Percentiles rank a stretch among this genome's conserved stretches.
phyloP scores from a whole-genome alignment of 2,888 invertebrate genomes.

The Epinotia bilunana region DNA sequence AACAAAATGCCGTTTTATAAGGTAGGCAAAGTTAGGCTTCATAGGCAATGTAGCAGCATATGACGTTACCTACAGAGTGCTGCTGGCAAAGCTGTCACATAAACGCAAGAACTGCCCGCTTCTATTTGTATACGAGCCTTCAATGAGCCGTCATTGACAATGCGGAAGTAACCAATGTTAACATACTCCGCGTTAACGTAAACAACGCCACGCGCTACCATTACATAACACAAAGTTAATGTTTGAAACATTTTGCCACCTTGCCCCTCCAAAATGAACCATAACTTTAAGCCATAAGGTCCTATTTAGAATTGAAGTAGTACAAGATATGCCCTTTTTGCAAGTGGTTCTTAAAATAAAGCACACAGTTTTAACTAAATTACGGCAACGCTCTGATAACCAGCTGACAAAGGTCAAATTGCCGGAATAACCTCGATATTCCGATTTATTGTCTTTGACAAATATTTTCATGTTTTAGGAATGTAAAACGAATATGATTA shows the following conservation, averaged over 20 bases:
- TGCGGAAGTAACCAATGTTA: background rate
- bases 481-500: background rate
- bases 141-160: background rate
- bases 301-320: background rate
- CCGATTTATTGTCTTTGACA: conserved; percentile 14
- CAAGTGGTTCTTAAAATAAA: conserved; percentile 29
- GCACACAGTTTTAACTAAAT: conserved; percentile 39
- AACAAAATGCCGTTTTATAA: no score
- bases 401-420: conserved; percentile 33
- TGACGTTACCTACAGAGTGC: no score
- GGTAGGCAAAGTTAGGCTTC: no score
- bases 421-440: conserved; percentile 37
- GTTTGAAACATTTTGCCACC: background rate
- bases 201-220: background rate
- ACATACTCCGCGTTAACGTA: conserved; percentile 7
- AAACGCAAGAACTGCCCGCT: background rate
- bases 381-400: conserved; percentile 42
- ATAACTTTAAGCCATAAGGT: background rate
- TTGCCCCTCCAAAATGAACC: background rate
- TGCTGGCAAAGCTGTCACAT: no score
- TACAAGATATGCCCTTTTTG: conserved; percentile 1
- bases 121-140: background rate
- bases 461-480: conserved; percentile 9
- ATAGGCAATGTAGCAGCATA: no score
- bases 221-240: background rate